Conservation (phyloP, 1,140 invertebrate genomes). For the Dysdera silvatica region DNA sequence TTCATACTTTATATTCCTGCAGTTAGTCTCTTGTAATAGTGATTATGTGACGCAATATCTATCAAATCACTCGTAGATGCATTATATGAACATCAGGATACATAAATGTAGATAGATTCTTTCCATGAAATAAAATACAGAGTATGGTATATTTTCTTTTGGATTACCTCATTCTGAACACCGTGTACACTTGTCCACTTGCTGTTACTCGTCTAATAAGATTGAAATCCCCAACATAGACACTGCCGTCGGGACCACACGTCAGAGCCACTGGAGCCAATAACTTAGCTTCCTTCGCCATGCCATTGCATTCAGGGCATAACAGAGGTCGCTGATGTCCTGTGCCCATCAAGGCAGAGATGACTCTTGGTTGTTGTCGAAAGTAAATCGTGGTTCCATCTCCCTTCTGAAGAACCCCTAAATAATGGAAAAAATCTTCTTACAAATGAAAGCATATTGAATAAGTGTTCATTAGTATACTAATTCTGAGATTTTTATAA, state of each 20-base stretch:
- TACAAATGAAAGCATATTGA: background rate
- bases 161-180: slow-evolving; percentile 30
- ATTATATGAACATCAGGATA: background rate
- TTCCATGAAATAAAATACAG: background rate
- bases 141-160: background rate
- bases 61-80: background rate
- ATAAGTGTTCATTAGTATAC: background rate
- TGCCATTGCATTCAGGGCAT: slow-evolving; percentile 66
- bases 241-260: slow-evolving; percentile 77
- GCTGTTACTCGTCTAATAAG: slow-evolving; percentile 83
- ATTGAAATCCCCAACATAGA: slow-evolving; percentile 94
- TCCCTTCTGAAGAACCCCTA: slow-evolving; percentile 93
- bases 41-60: too few relatives aligned
- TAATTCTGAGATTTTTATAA: too few relatives aligned
- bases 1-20: too few relatives aligned
- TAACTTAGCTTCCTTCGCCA: slow-evolving; percentile 68
- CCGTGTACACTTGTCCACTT: slow-evolving; percentile 54
- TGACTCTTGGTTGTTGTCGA: slow-evolving; percentile 83
- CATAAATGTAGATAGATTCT: background rate
- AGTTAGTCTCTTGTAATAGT: too few relatives aligned
- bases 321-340: slow-evolving; percentile 79
- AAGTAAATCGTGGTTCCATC: slow-evolving; percentile 94
- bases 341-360: slow-evolving; percentile 83
- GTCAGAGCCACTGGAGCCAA: slow-evolving; percentile 85
- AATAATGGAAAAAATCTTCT: slow-evolving; percentile 48